Evolutionary conservation across 2,888 invertebrate species (phyloP), one percentile per base, ranked within the genome.

Genomic region (Eumacrocentrus americanus): DNA sequence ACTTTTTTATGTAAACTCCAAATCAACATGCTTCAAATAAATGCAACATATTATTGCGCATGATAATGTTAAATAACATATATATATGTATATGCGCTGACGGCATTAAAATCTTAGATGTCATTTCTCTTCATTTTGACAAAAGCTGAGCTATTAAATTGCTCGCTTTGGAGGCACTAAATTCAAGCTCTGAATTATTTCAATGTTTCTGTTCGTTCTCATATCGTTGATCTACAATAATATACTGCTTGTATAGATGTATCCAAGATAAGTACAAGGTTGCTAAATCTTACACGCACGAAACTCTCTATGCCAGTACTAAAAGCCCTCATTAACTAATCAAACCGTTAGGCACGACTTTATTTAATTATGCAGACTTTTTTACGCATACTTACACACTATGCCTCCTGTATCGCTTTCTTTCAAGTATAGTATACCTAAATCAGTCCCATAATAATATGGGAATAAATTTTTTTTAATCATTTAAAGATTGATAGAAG

Each of bases 201-300:
- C 14, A 46, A 12, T 18, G 11, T 42, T 18, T 42, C 20, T n/a
- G 18, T 7, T 20, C 42, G 9, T 11, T 42, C 42, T 42, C 20
- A 42, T 42, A n/a, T n/a, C 11, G 1, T 46, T 46, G 46, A 23
- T 22, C 22, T 46, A 46, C 23, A 46, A 46, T 14, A 22, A 11
- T n/a, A 12, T n/a, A 46, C 14, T 6, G 14, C 12, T 46, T 23
- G 29, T 9, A 42, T 42, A 42, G 20, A 18, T 42, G 42, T 42
- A 42, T 42, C 20, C 42, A 42, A 23, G 23, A 23, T 46, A 46
- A 46, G 46, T 46, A 46, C 46, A 46, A 46, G 4, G 46, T 22
- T 46, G 42, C 23, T 46, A 22, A 46, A 46, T 46, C 23, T 23
- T 22, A 46, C 23, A 46, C 46, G 46, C 25, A 46, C 12, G 25